Evolutionary conservation across 2,888 invertebrate species (phyloP).

Genomic region (Escarpia spicata): DNA sequence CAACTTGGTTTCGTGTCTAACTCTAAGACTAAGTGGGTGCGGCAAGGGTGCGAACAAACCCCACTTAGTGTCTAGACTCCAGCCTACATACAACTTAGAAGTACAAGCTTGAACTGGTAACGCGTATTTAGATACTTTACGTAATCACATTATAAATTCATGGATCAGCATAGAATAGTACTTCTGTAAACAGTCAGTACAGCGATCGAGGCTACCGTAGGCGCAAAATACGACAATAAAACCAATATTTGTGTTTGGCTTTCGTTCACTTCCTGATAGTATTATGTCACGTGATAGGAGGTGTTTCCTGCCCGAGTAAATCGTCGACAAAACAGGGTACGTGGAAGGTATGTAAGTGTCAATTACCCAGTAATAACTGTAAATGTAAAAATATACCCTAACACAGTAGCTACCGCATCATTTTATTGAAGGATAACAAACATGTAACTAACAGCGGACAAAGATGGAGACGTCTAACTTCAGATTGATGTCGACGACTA

Average conservation of each 20-base stretch:
- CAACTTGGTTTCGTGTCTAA: no score
- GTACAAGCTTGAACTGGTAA: no score
- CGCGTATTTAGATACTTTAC: no score
- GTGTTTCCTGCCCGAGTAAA: constrained; percentile 5
- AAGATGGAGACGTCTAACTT: neutral
- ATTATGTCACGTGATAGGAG: constrained; percentile 16
- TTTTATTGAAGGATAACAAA: neutral
- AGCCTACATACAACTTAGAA: no score
- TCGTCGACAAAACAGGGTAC: constrained; percentile 16
- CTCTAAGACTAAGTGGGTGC: no score
- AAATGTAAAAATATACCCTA: neutral
- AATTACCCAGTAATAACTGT: neutral
- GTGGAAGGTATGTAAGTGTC: neutral
- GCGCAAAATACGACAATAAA: constrained; percentile 3
- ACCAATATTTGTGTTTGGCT: neutral
- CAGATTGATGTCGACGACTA: neutral
- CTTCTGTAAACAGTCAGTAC: neutral
- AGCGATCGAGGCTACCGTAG: neutral
- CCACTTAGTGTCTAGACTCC: no score
- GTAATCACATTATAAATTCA: no score
- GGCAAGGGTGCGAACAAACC: no score
- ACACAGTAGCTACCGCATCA: neutral
- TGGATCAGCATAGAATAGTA: no score
- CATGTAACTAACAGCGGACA: neutral
- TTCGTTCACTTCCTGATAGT: constrained; percentile 13